Evolutionary conservation across 1,140 invertebrate species (phyloP), one percentile per base, ranked within the genome.

Genomic region (Sminthurides bifidus): DNA sequence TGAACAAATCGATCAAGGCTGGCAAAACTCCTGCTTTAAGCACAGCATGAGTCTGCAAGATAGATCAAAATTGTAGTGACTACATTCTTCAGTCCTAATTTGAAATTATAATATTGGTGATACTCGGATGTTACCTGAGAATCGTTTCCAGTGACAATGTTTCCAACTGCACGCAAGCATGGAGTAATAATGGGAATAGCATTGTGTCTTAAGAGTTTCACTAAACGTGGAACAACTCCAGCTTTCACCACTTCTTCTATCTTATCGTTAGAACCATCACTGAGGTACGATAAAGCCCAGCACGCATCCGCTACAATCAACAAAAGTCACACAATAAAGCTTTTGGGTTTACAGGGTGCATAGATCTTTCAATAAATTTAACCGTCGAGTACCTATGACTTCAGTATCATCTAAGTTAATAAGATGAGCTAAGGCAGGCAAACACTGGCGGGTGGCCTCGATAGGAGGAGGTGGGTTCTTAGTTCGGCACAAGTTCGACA

Each of bases 241-340:
- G 77, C 38, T 19, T 37, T 17, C 2, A 52, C 19, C 0, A 52
- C 73, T 24, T 70, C 87, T 58, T 79, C 90, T 65, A 98, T 97
- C 68, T 56, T 90, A 27, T 92, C 84, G 70, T 95, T 94, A 1
- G 84, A 81, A 2, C 91, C 91, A 72, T 96, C 92, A 2, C 91
- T 94, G 3, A 98, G 73, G 69, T 98, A 98, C 0, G 92, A 96
- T 17, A 98, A 72, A 0, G 93, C 90, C 94, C 94, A 98, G 67
- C 93, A 94, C 8, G 91, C 81, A 73, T 98, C 93, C 45, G 89
- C 84, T 81, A 65, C 10, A 70, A 40, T 31, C 53, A 53, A 5
- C n/a, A n/a, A n/a, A n/a, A n/a, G n/a, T n/a, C n/a, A n/a, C n/a
- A 10, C 33, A n/a, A 10, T n/a, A n/a, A n/a, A 37, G 12, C 35